A percentile compares a stretch with the other conserved stretches of the same genome.
phyloP scores from a whole-genome alignment of 35 echinoderm and acorn worm species.

The Ophioderma brevispina region DNA sequence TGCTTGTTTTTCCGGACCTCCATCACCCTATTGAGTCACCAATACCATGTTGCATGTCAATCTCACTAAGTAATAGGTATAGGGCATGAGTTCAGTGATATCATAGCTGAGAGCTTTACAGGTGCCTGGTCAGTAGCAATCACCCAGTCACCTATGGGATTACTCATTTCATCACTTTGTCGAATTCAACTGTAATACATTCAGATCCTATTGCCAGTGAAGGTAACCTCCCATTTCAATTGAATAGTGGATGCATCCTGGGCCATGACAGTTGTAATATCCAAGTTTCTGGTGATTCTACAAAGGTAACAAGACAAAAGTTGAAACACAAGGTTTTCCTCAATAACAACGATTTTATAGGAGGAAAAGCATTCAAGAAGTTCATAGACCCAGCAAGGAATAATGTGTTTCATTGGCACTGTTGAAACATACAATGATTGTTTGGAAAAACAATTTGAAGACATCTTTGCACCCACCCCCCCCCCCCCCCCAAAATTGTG shows the following conservation, averaged over 20 bases:
- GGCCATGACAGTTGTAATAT: neutral
- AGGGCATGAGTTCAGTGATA: neutral
- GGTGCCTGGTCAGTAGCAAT: neutral
- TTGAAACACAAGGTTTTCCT: too few relatives aligned
- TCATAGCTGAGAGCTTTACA: neutral
- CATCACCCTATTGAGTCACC: neutral
- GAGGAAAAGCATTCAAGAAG: too few relatives aligned
- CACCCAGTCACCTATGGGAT: neutral
- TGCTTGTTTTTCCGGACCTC: neutral
- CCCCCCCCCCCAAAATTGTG: too few relatives aligned
- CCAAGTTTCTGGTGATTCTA: neutral
- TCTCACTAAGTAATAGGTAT: neutral
- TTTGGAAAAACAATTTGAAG: too few relatives aligned
- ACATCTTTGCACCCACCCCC: too few relatives aligned
- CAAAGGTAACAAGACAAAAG: too few relatives aligned
- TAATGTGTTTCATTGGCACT: too few relatives aligned
- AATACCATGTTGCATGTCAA: neutral
- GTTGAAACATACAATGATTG: too few relatives aligned
- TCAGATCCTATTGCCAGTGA: neutral
- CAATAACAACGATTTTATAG: too few relatives aligned
- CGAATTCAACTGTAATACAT: neutral
- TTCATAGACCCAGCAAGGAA: too few relatives aligned
- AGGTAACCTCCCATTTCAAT: neutral
- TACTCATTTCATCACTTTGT: neutral
- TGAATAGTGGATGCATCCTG: neutral